phyloP scores from a whole-genome alignment of 2,888 invertebrate species.

The Andrena minutula region DNA sequence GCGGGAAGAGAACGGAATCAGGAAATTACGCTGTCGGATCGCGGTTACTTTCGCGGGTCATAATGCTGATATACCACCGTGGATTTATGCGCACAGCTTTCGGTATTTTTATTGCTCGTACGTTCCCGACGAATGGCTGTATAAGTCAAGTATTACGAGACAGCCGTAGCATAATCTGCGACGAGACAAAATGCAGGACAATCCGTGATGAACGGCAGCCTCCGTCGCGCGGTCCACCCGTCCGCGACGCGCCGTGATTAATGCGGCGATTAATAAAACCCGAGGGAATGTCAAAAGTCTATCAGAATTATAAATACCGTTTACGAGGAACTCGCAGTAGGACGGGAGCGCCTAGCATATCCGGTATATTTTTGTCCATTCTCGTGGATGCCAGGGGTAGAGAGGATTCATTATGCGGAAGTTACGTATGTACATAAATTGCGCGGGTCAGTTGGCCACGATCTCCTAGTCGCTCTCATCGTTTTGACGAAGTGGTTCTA shows the following conservation, averaged over 20 bases:
- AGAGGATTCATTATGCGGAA: slow-evolving; percentile 2
- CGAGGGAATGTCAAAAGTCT: not conserved
- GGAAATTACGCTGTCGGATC: slow-evolving; percentile 38
- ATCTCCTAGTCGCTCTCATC: slow-evolving; percentile 14
- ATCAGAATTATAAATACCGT: not conserved
- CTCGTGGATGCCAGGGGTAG: too few species aligned
- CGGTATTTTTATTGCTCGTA: slow-evolving; percentile 60
- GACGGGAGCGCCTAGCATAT: not conserved
- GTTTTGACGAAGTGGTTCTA: slow-evolving; percentile 53
- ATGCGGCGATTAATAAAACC: not conserved
- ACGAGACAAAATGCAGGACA: slow-evolving; percentile 32
- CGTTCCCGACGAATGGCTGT: slow-evolving; percentile 42
- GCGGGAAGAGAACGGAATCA: slow-evolving; percentile 20
- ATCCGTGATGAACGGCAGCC: slow-evolving; percentile 36
- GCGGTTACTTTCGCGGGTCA: slow-evolving; percentile 37
- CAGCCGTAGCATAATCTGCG: slow-evolving; percentile 55
- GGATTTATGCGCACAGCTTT: slow-evolving; percentile 57
- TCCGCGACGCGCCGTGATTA: not conserved
- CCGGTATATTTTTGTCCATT: not conserved
- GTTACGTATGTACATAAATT: slow-evolving; percentile 33
- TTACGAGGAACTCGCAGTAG: not conserved
- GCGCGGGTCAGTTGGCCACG: slow-evolving; percentile 51
- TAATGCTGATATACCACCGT: slow-evolving; percentile 45
- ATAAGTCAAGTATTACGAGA: slow-evolving; percentile 66
- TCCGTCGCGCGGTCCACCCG: not conserved